Conservation (phyloP, 2,113 vertebrate genomes). For the Anas platyrhynchos region DNA sequence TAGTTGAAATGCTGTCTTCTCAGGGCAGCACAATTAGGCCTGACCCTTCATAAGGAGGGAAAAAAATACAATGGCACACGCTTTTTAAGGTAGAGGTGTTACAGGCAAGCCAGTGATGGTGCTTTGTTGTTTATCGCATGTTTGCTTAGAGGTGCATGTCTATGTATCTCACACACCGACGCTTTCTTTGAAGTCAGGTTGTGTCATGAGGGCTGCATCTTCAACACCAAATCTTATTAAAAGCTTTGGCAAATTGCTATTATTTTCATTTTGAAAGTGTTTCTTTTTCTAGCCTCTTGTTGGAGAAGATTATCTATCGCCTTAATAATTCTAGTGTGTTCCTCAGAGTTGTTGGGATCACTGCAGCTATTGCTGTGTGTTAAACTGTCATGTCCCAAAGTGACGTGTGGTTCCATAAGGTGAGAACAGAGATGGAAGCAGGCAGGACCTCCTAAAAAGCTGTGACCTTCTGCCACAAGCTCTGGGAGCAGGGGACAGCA, state of each 20-base stretch:
- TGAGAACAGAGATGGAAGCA: background rate
- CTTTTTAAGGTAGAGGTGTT: background rate
- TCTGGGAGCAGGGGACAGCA: background rate
- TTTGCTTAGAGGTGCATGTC: background rate
- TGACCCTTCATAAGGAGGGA: background rate
- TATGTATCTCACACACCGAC: background rate
- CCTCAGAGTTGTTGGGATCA: background rate
- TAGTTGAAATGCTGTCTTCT: slow-evolving; percentile 6
- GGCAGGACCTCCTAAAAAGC: background rate
- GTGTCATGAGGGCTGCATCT: background rate
- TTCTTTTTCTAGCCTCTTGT: background rate
- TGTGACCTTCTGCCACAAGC: background rate
- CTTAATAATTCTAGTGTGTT: background rate
- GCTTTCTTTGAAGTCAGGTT: background rate
- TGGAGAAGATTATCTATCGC: background rate
- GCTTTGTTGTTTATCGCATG: background rate
- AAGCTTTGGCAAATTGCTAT: background rate
- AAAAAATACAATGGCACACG: rapidly evolving
- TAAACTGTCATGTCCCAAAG: background rate
- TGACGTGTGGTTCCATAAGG: background rate
- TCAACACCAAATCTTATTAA: background rate
- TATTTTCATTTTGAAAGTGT: background rate
- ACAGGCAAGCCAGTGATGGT: background rate
- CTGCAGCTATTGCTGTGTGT: background rate
- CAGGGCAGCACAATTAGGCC: background rate